Evolutionary conservation across 64 coral and sea anemone species (phyloP).

Genomic region (Cladopsammia gracilis): DNA sequence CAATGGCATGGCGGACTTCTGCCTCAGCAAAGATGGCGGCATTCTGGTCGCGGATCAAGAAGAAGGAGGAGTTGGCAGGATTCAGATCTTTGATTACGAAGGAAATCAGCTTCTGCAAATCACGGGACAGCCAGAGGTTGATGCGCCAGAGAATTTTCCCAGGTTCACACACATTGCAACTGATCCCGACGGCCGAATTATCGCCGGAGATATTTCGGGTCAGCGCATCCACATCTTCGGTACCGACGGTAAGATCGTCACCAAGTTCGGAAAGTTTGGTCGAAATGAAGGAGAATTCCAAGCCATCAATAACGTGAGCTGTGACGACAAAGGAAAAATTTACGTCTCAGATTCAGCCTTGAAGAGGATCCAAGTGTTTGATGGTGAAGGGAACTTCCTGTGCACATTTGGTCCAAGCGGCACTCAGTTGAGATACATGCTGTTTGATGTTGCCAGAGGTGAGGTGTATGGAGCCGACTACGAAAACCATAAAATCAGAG

Average conservation of each 20-base stretch:
- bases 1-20: slow-evolving; percentile 82
- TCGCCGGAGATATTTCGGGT: slow-evolving; percentile 46
- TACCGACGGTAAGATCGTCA: slow-evolving; percentile 30
- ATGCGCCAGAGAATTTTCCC: slow-evolving; percentile 39
- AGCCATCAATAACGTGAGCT: slow-evolving; percentile 27
- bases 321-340: slow-evolving; percentile 48
- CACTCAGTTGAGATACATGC: slow-evolving; percentile 29
- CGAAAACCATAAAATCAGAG: slow-evolving; percentile 71
- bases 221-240: slow-evolving; percentile 55
- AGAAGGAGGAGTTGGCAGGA: slow-evolving; percentile 28
- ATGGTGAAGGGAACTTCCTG: slow-evolving; percentile 59
- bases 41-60: slow-evolving; percentile 71
- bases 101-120: slow-evolving; percentile 70
- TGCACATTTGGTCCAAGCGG: slow-evolving; percentile 69
- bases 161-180: slow-evolving; percentile 32
- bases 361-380: slow-evolving; percentile 59
- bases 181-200: slow-evolving; percentile 68
- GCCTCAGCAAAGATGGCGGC: slow-evolving; percentile 75
- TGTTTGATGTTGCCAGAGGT: slow-evolving; percentile 47
- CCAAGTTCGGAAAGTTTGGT: slow-evolving; percentile 84
- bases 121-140: slow-evolving; percentile 16
- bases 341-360: slow-evolving; percentile 64
- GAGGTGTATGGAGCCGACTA: slow-evolving; percentile 76
- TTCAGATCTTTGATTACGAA: slow-evolving; percentile 82
- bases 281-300: slow-evolving; percentile 70